Conservation (phyloP, 2,797 vertebrate species). For the Moxostoma hubbsi region DNA sequence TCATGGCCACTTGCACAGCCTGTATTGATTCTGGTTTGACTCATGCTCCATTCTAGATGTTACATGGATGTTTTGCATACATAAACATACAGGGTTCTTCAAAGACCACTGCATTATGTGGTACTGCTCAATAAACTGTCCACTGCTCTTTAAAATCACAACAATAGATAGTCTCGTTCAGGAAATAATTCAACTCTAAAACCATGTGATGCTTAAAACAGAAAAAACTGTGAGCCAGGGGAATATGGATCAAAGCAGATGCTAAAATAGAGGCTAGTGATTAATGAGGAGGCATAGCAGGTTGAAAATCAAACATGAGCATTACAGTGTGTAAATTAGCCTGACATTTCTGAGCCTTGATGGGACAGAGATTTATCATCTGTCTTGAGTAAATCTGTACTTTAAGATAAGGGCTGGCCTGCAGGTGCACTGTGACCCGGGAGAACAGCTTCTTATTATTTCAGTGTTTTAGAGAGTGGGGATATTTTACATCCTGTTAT, state of each 20-base stretch:
- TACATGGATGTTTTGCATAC: conserved; percentile 37
- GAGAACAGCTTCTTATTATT: conserved; percentile 20
- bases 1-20: conserved; percentile 51
- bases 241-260: conserved; percentile 74
- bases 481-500: conserved; percentile 40
- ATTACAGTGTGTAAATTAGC: conserved; percentile 72
- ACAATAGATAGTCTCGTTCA: conserved; percentile 57
- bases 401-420: conserved; percentile 55
- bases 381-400: conserved; percentile 65
- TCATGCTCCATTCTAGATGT: conserved; percentile 39
- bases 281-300: conserved; percentile 72
- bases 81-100: conserved; percentile 46
- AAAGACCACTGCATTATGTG: conserved; percentile 25
- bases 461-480: conserved; percentile 34
- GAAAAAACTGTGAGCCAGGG: conserved; percentile 62
- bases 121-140: conserved; percentile 59
- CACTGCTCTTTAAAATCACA: conserved; percentile 68
- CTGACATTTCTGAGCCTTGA: conserved; percentile 62
- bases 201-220: conserved; percentile 65
- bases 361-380: conserved; percentile 57
- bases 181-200: conserved; percentile 72
- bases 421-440: conserved; percentile 57
- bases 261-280: conserved; percentile 72
- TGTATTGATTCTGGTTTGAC: conserved; percentile 56
- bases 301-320: conserved; percentile 77